Percentiles rank a stretch among this genome's conserved stretches.
Evolutionary conservation across 2,113 vertebrate species (phyloP).

Genomic region (Pachyramphus minor): DNA sequence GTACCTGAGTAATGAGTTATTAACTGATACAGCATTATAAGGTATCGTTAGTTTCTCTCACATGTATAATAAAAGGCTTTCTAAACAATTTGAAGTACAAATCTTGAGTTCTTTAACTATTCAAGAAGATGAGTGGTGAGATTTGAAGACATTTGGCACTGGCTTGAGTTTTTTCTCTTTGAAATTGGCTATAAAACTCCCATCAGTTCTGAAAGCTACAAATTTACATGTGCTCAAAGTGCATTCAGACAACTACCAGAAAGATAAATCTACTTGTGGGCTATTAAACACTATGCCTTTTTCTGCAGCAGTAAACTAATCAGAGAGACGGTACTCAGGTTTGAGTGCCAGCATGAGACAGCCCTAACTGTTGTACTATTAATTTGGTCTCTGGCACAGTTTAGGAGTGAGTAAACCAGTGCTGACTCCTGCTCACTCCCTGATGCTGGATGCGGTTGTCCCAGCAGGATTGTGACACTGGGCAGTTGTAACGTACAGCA

Average conservation of each 20-base stretch:
- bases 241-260: neutral
- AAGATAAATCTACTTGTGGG: neutral
- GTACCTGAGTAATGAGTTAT: neutral
- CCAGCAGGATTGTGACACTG: neutral
- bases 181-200: neutral
- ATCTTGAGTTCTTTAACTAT: neutral
- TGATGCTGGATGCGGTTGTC: rapidly evolving
- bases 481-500: rapidly evolving
- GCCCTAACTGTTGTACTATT: neutral
- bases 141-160: neutral
- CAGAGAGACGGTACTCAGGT: neutral
- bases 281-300: neutral
- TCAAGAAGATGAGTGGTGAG: neutral
- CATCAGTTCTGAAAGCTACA: neutral
- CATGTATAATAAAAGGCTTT: neutral
- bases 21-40: neutral
- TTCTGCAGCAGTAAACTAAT: neutral
- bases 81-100: neutral
- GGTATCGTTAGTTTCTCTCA: neutral
- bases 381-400: neutral
- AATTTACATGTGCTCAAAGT: neutral
- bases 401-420: neutral
- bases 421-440: neutral
- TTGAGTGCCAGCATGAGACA: neutral
- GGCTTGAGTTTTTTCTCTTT: neutral